Evolutionary conservation across 1,140 invertebrate species (phyloP).

Genomic region (Oryctes rhinoceros): DNA sequence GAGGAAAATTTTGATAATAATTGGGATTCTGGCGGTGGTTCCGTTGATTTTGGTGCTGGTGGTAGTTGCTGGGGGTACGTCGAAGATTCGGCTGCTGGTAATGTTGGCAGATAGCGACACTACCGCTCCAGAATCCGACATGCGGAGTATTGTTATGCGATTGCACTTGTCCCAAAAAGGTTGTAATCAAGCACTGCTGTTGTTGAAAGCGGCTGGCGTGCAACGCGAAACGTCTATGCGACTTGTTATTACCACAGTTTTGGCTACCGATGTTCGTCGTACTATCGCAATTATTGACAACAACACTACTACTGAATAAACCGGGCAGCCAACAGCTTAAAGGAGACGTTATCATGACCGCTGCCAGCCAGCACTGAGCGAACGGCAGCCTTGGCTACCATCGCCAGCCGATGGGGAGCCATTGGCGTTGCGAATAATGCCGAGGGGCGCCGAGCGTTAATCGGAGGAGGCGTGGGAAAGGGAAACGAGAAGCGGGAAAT

Average conservation of each 20-base stretch:
- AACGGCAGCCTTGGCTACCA: constrained; percentile 21
- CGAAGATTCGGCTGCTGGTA: neutral
- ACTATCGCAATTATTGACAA: constrained; percentile 4
- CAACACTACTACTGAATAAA: constrained; percentile 39
- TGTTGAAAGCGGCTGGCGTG: constrained; percentile 49
- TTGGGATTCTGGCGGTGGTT: constrained; percentile 7
- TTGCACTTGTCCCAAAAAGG: constrained; percentile 52
- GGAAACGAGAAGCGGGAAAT: neutral
- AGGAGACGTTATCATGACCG: constrained; percentile 59
- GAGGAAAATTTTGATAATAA: neutral
- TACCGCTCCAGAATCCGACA: constrained; percentile 57
- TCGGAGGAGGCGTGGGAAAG: neutral
- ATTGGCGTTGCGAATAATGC: constrained; percentile 26
- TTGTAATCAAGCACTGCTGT: constrained; percentile 44
- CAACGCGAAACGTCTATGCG: constrained; percentile 54
- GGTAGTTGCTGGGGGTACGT: constrained; percentile 45
- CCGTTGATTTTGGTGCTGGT: neutral
- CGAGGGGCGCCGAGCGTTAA: neutral
- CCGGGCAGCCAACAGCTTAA: constrained; percentile 54
- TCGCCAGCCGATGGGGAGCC: constrained; percentile 15
- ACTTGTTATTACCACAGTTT: constrained; percentile 10
- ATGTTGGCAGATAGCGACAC: constrained; percentile 51
- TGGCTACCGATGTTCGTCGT: constrained; percentile 21
- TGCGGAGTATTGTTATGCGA: constrained; percentile 48
- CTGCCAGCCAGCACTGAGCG: constrained; percentile 56